Evolutionary conservation across 2,797 vertebrate species (phyloP), one percentile per base, ranked within the genome.

Genomic region (Neosilurus hyrtlii): DNA sequence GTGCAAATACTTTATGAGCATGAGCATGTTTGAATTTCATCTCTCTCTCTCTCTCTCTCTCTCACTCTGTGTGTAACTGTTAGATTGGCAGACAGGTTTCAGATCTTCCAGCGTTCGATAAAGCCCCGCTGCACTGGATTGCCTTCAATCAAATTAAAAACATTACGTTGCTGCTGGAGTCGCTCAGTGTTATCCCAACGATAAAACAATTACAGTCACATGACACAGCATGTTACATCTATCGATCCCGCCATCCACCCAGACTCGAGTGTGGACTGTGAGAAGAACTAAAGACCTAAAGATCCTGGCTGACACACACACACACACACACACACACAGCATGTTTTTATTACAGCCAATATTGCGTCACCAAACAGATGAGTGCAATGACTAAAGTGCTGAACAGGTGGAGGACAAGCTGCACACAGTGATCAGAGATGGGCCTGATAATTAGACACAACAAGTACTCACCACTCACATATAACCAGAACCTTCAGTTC

Each of bases 61-160:
- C 71, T 51, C 8, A 37, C 43, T 56, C 20, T 14, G 65, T 71
- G 65, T 73, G 65, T 86, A 83, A 88, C 82, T 85, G 83, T 68
- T 82, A 35, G 37, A 54, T 61, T 85, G 85, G 84, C 84, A 83
- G 18, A 51, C 61, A 79, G 83, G 10, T n/a, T 71, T 70, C 10
- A 61, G 52, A 56, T 83, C 80, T 24, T 65, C 51, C 37, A 35
- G 73, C 66, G 74, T 67, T 87, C 72, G 73, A 83, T 86, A 76
- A 83, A 85, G 77, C 79, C 54, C 68, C 35, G 54, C 26, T 56
- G n/a, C 37, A 54, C 76, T 49, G 56, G 72, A 83, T 82, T 85
- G 76, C 81, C 37, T 86, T 86, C 80, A 88, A 85, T 88, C 87
- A 86, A 86, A 86, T 88, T 84, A 82, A 82, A 67, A 59, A 51